These are phyloP conservation scores for Hylaeus volcanicus DNA, from an alignment of 1,140 invertebrate genomes.

Conservation along the genomic window DNA sequence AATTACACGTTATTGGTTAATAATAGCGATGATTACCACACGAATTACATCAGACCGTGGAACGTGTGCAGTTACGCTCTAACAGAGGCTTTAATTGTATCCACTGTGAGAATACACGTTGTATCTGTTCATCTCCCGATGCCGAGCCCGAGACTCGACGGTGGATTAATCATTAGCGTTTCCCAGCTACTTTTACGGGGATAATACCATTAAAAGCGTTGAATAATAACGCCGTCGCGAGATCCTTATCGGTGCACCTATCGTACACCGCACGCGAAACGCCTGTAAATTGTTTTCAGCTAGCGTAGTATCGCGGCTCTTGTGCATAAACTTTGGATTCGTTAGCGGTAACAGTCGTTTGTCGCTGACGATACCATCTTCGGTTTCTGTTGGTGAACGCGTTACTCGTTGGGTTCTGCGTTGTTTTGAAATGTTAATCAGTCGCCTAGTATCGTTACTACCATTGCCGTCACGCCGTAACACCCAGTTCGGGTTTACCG, in stretches of 20 bases:
- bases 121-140: constrained; percentile 58
- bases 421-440: constrained; percentile 19
- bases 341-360: constrained; percentile 20
- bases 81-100: constrained; percentile 63
- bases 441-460: constrained; percentile 6
- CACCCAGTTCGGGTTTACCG: background rate
- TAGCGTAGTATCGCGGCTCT: background rate
- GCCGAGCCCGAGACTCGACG: constrained; percentile 11
- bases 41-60: constrained; percentile 52
- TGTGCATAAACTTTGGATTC: constrained; percentile 3
- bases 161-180: constrained; percentile 58
- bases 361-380: constrained; percentile 8
- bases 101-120: constrained; percentile 54
- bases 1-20: constrained; percentile 66
- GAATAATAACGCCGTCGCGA: constrained; percentile 47
- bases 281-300: constrained; percentile 36
- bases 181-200: constrained; percentile 53
- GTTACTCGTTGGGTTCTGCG: background rate
- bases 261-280: constrained; percentile 45
- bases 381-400: constrained; percentile 13
- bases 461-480: constrained; percentile 8
- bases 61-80: constrained; percentile 35
- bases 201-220: constrained; percentile 50
- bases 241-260: constrained; percentile 45
- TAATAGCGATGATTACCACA: constrained; percentile 62